These are phyloP conservation scores for Selene dorsalis DNA, from an alignment of 2,797 vertebrate species.

Conservation along the genomic window DNA sequence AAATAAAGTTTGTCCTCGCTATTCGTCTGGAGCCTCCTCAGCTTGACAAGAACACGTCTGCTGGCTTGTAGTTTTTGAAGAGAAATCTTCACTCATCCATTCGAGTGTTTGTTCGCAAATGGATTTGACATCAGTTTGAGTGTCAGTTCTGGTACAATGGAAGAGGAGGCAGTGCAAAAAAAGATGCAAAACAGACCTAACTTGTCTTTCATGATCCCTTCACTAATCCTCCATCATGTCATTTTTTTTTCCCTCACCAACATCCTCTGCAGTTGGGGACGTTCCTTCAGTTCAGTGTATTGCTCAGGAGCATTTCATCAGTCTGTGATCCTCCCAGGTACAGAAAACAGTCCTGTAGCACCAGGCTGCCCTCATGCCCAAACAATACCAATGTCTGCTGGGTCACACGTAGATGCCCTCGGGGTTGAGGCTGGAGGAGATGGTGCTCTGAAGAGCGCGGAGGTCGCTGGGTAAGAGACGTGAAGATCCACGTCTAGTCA, in stretches of 20 bases:
- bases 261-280: neutral
- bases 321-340: neutral
- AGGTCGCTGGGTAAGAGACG: slow-evolving; percentile 92
- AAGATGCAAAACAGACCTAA: slow-evolving; percentile 22
- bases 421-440: slow-evolving; percentile 92
- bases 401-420: slow-evolving; percentile 97
- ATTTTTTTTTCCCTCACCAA: neutral
- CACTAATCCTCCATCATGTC: slow-evolving; percentile 2
- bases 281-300: slow-evolving; percentile 9
- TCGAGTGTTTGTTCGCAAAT: slow-evolving; percentile 35
- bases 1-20: slow-evolving; percentile 15
- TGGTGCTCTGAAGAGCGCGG: slow-evolving; percentile 89
- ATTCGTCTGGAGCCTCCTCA: slow-evolving; percentile 8
- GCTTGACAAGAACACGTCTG: slow-evolving; percentile 38
- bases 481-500: slow-evolving; percentile 89
- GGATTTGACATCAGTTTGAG: slow-evolving; percentile 63
- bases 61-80: slow-evolving; percentile 41
- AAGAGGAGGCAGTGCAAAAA: slow-evolving; percentile 45
- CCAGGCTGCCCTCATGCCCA: neutral
- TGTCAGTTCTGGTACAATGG: slow-evolving; percentile 19
- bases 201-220: slow-evolving; percentile 8
- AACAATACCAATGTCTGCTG: neutral
- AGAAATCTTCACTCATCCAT: slow-evolving; percentile 15
- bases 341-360: slow-evolving; percentile 1
- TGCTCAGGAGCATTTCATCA: slow-evolving; percentile 26